Evolutionary conservation across 2,888 invertebrate genomes (phyloP).

Genomic region (Conomelus anceps): DNA sequence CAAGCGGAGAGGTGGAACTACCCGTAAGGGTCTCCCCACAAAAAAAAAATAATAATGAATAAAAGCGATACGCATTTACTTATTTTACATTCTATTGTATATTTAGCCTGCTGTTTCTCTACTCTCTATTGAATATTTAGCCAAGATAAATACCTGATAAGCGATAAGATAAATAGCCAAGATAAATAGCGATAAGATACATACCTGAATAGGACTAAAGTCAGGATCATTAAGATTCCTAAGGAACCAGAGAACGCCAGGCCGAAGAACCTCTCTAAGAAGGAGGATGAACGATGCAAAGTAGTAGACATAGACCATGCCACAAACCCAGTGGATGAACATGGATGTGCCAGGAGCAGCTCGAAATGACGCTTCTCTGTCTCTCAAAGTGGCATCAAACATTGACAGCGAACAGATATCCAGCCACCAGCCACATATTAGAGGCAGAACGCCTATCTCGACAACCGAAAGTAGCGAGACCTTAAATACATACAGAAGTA

Average conservation of each 20-base stretch:
- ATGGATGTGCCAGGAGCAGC: constrained; percentile 89
- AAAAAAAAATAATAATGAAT: no score
- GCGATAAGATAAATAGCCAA: not conserved
- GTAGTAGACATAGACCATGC: constrained; percentile 98
- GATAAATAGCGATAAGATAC: constrained; percentile 25
- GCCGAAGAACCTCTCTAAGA: constrained; percentile 86
- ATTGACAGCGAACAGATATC: constrained; percentile 93
- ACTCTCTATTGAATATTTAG: no score
- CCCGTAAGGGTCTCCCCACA: no score
- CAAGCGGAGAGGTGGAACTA: no score
- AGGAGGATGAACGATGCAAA: constrained; percentile 94
- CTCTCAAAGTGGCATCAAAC: constrained; percentile 82
- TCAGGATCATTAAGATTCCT: constrained; percentile 98
- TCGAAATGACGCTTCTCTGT: constrained; percentile 79
- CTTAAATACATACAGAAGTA: constrained; percentile 43
- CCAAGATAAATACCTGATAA: not conserved
- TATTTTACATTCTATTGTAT: no score
- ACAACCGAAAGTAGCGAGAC: constrained; percentile 92
- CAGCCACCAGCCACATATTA: constrained; percentile 98
- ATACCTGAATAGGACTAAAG: constrained; percentile 93
- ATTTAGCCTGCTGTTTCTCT: no score
- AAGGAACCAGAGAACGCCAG: constrained; percentile 97
- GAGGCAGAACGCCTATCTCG: constrained; percentile 93
- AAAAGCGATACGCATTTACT: no score
- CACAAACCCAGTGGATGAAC: constrained; percentile 98